Base-by-base conservation (phyloP, 2,888 invertebrate genomes). In the Ctenicera cuprea region DNA sequence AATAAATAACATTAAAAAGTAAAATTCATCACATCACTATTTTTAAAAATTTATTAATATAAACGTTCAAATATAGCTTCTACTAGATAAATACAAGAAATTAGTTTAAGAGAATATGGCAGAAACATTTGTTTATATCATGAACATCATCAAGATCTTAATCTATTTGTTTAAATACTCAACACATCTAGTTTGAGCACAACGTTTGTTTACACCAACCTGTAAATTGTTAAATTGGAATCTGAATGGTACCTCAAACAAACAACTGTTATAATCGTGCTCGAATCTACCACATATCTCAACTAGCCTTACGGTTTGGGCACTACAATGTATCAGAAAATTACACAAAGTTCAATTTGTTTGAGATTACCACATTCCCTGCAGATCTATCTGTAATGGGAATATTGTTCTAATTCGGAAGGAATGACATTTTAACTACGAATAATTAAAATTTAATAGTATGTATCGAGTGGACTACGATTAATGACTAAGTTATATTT, bases 1-100 rank as follows among this genome's bases (percentile, higher is more conserved):
- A n/a, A n/a, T n/a, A n/a, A n/a, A n/a, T n/a, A n/a, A n/a, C n/a
- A 26, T 26, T 26, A 5, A 26, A 26, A 26, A 26, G 2, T 2
- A 26, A 26, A 26, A 26, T 5, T 26, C 2, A 5, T 26, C 5
- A 3, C 26, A 26, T n/a, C n/a, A 26, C 26, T 26, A 26, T 48
- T 62, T 59, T 74, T 61, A 52, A 18, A 70, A 67, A 61, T 74
- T 74, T 71, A 74, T 70, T 74, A 73, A 62, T 74, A 74, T 74
- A 74, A 74, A 74, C 73, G 63, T 74, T 74, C 52, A 71, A 71
- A 74, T 74, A 71, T 71, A 74, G 66, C 54, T 70, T 59, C 67
- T 61, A 62, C 73, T 67, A 62, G 69, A 69, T 71, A 71, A 74
- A 74, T 74, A 74, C 57, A 65, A 30, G 63, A 73, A 69, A 69